phyloP scores from a whole-genome alignment of 2,797 vertebrate genomes.

The Phyllotis vaccarum region DNA sequence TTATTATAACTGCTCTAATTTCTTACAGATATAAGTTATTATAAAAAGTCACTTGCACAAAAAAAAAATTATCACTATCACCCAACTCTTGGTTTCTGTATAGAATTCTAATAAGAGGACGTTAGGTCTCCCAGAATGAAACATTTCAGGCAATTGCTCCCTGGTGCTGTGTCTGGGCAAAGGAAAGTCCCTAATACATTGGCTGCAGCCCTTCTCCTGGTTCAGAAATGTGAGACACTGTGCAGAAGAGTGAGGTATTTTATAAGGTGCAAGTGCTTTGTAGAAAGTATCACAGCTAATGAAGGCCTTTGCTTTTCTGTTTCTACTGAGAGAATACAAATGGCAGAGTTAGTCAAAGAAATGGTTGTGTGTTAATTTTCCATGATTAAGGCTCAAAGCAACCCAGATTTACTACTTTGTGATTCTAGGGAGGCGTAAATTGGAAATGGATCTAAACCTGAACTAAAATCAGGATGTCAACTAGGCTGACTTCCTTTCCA shows the following conservation, averaged over 20 bases:
- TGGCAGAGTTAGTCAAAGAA: not conserved
- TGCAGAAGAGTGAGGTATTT: not conserved
- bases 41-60: not conserved
- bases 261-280: not conserved
- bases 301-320: not conserved
- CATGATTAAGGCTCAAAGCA: not conserved
- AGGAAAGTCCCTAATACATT: not conserved
- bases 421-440: not conserved
- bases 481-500: not conserved
- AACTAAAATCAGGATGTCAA: not conserved
- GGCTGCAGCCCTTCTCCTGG: not conserved
- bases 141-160: not conserved
- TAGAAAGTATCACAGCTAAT: not conserved
- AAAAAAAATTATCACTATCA: slow-evolving; percentile 9
- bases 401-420: not conserved
- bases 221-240: not conserved
- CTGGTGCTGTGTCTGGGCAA: not conserved
- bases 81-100: not conserved
- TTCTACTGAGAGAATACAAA: not conserved
- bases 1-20: not conserved
- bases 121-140: not conserved
- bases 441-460: not conserved
- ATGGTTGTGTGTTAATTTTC: not conserved
- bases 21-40: not conserved
- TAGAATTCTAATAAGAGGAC: slow-evolving; percentile 10